Conservation (phyloP, 2,113 vertebrate genomes). For the Synchiropus splendidus region DNA sequence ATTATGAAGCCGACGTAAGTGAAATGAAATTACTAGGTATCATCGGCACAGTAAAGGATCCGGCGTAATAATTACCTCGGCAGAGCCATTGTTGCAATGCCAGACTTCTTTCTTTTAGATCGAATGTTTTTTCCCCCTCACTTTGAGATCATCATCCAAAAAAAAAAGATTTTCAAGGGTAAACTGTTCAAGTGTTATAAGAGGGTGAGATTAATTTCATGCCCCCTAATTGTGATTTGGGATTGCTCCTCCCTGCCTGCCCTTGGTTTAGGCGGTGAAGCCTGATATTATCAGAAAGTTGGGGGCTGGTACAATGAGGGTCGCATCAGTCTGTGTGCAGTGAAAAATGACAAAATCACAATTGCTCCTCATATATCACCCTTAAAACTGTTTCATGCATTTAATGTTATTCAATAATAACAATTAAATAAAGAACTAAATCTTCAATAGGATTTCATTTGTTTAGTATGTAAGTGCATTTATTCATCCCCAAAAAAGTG, state of each 20-base stretch:
- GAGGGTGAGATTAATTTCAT: constrained; percentile 59
- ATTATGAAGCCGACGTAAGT: constrained; percentile 57
- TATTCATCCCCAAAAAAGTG: no score
- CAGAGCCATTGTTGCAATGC: constrained; percentile 48
- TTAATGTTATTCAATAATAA: no score
- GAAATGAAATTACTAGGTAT: constrained; percentile 66
- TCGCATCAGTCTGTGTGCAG: no score
- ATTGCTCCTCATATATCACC: no score
- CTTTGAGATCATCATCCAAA: constrained; percentile 7
- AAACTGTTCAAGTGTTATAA: constrained; percentile 57
- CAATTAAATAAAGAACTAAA: no score
- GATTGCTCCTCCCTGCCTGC: constrained; percentile 48
- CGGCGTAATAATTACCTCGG: constrained; percentile 51
- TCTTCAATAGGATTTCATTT: no score
- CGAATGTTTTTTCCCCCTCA: constrained; percentile 1
- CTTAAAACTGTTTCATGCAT: no score
- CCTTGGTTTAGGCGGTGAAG: constrained; percentile 50
- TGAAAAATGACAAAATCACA: no score
- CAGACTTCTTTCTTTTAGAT: constrained; percentile 36
- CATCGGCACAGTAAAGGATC: constrained; percentile 45
- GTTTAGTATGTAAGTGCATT: no score
- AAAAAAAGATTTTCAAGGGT: constrained; percentile 57
- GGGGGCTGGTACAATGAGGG: constrained; percentile 1
- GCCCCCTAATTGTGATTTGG: constrained; percentile 61
- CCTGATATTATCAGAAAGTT: constrained; percentile 31